A percentile compares a stretch with the other conserved stretches of the same genome.
Evolutionary conservation across 2,797 vertebrate genomes (phyloP).

Genomic region (Heterohyrax brucei): DNA sequence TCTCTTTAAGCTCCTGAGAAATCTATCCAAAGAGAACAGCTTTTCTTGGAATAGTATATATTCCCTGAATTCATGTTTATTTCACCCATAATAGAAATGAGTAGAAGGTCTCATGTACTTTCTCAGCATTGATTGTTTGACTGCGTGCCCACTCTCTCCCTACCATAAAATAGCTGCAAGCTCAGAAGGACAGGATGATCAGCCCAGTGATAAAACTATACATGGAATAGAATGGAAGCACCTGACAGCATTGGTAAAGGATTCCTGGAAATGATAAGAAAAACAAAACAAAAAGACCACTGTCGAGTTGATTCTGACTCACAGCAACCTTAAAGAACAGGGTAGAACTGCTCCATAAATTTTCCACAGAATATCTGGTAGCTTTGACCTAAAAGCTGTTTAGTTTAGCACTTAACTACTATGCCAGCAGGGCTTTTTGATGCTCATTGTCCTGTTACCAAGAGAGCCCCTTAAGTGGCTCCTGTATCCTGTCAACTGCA

Average conservation of each 20-base stretch:
- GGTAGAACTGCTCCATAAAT: too few species aligned
- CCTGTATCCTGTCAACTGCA: background rate
- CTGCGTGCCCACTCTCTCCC: background rate
- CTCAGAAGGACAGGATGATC: background rate
- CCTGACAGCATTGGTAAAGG: background rate
- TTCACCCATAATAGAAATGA: constrained; percentile 1
- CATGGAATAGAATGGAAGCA: background rate
- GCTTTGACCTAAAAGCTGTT: too few species aligned
- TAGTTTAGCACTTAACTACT: too few species aligned
- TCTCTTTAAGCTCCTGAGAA: background rate
- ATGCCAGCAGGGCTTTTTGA: background rate
- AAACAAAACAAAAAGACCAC: too few species aligned
- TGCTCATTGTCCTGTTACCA: background rate
- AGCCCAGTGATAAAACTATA: background rate
- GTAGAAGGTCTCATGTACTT: background rate
- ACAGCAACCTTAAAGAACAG: too few species aligned
- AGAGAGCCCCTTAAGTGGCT: background rate
- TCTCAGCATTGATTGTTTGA: background rate
- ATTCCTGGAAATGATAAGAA: background rate
- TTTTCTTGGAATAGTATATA: background rate
- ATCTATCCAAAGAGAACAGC: background rate
- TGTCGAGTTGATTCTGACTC: too few species aligned
- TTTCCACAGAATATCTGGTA: too few species aligned
- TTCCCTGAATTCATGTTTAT: background rate
- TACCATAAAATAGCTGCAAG: too few species aligned